Evolutionary conservation across 2,888 invertebrate genomes (phyloP), one percentile per base, ranked within the genome.

Genomic region (Epiblema foenella): DNA sequence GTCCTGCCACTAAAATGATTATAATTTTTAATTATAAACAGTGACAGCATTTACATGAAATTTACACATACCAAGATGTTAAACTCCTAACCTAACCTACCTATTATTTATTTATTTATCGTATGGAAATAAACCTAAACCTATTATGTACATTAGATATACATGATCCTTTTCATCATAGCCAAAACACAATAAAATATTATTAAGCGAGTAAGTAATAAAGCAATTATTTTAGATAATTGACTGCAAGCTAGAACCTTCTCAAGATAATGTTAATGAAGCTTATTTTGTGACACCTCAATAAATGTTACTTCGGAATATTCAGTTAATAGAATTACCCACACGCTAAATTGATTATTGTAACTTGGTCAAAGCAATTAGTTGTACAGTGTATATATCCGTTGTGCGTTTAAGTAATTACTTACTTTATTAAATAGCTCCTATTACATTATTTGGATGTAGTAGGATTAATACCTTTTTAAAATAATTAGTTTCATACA

Each of bases 371-470:
- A 77, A 80, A 78, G 80, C 79, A 80, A 87, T 87, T 83, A 80
- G 63, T 78, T n/a, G 79, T 79, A 81, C 80, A 81, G 79, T 84
- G 83, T 77, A 81, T 84, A 87, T 86, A 77, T 81, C 79, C 79
- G 77, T 80, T 83, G 77, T 82, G 80, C 82, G 81, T 82, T 82
- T 78, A 83, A 85, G 81, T 85, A 83, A 88, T 87, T 83, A 81
- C 79, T 81, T 82, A 83, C 81, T 78, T 80, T 74, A 86, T 85
- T 82, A 84, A 84, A 81, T 76, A 66, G 74, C 73, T 59, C 46
- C 62, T 77, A 78, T 81, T 75, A 78, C 73, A 75, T 82, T 81
- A 80, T 81, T 81, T 78, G 79, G 76, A 79, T 62, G 46, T 57
- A 42, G 24, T 52, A 18, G 65, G 29, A 39, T 52, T 62, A 42